Conservation (phyloP, 2,888 invertebrate species). For the Eustalomyia histrio region DNA sequence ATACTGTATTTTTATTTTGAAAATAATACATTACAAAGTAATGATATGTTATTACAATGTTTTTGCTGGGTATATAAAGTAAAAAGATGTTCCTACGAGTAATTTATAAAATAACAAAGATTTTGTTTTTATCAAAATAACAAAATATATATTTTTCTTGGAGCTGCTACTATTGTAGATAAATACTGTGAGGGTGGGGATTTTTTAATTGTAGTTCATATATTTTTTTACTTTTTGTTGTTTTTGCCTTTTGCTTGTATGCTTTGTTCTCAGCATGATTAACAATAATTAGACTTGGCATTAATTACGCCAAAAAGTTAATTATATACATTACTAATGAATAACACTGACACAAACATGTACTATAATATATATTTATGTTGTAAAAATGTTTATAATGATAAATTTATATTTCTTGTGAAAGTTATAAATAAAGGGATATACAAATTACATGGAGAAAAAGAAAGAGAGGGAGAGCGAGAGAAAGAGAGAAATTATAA, state of each 20-base stretch:
- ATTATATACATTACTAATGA: conserved; percentile 61
- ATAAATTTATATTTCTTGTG: background rate
- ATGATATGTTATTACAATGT: too few relatives aligned
- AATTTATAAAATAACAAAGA: too few relatives aligned
- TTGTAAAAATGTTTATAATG: background rate
- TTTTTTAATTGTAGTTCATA: conserved; percentile 76
- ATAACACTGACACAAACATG: background rate
- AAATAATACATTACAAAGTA: too few relatives aligned
- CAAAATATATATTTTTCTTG: background rate
- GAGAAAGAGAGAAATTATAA: too few relatives aligned
- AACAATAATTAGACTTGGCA: conserved; percentile 78
- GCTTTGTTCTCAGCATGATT: conserved; percentile 73
- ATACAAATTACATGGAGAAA: too few relatives aligned
- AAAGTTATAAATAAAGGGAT: too few relatives aligned
- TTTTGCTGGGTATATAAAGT: too few relatives aligned
- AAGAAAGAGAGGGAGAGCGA: too few relatives aligned
- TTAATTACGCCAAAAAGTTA: conserved; percentile 79
- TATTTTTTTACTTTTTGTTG: conserved; percentile 68
- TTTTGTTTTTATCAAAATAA: too few relatives aligned
- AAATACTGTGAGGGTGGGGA: conserved; percentile 56
- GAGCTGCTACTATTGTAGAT: conserved; percentile 1
- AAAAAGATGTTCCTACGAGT: too few relatives aligned
- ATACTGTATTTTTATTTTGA: too few relatives aligned
- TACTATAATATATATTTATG: background rate
- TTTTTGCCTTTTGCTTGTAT: background rate